Conservation (phyloP, 2,113 vertebrate species). For the Hydrolagus affinis region DNA sequence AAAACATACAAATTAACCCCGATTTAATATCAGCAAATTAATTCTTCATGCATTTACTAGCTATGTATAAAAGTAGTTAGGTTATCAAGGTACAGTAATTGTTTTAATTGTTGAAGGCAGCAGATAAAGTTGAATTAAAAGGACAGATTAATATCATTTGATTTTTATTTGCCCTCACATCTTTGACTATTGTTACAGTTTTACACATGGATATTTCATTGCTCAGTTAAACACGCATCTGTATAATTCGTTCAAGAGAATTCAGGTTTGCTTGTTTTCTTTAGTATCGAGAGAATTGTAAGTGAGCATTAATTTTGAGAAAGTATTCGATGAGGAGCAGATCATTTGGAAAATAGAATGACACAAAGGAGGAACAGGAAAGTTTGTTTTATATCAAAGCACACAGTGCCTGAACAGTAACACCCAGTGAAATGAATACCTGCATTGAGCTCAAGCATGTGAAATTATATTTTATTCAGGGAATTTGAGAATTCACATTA, state of each 20-base stretch:
- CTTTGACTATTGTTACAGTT: background rate
- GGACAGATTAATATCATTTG: background rate
- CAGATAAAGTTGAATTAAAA: background rate
- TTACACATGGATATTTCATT: background rate
- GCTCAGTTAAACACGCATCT: background rate
- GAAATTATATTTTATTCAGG: background rate
- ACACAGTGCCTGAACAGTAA: background rate
- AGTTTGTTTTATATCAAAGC: slow-evolving; percentile 23
- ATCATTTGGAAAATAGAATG: background rate
- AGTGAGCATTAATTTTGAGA: slow-evolving; percentile 15
- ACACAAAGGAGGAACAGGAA: background rate
- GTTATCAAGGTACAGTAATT: no score
- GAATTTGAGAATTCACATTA: background rate
- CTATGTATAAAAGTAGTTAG: background rate
- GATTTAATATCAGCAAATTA: no score
- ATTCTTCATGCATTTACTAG: background rate
- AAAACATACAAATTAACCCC: background rate
- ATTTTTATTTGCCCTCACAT: background rate
- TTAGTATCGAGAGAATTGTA: background rate
- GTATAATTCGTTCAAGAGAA: slow-evolving; percentile 5
- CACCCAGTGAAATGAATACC: slow-evolving; percentile 11
- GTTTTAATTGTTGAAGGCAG: background rate
- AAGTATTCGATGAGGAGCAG: background rate
- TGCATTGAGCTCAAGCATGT: slow-evolving; percentile 16
- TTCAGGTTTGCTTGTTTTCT: background rate